Evolutionary conservation across 2,113 vertebrate genomes (phyloP), one percentile per base, ranked within the genome.

Genomic region (Tautogolabrus adspersus): DNA sequence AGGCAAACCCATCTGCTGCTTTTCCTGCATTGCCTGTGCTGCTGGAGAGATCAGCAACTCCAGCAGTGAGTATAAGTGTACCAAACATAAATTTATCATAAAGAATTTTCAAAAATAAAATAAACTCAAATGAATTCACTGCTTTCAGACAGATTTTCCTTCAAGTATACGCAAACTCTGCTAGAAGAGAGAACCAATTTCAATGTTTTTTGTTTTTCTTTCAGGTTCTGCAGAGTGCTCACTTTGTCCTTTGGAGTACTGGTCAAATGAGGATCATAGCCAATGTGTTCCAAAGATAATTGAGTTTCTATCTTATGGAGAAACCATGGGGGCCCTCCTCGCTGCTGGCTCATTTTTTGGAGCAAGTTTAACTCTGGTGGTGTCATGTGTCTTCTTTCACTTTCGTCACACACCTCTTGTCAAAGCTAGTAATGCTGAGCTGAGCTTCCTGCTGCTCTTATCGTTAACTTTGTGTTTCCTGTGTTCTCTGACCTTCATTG

Each of bases 1-100:
- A 90, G 93, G 91, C 5, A 94, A 95, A 82, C 94, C 95, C 42
- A 68, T 92, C 42, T 95, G 95, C 81, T 95, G 94, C 77, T 95
- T 95, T 64, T 92, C 90, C 69, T 95, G 95, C 57, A 64, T 95
- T 22, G 23, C 81, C 34, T 96, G 95, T 74, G 90, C 92, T 55
- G 91, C 89, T 61, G 95, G 94, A 67, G 94, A 95, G 85, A 94
- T 95, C 80, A 94, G 88, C 79, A 92, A 92, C 67, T 71, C 74
- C 26, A 94, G 77, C 62, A 92, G 95, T 95, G 70, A 90, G 92
- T 79, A n/a, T 0, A 77, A 16, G 0, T 18, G 54, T 65, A 51
- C 9, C 0, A 23, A 1, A 66, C 1, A 21, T 34, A n/a, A 10
- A 6, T 8, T 21, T 1, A 26, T 30, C 2, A 3, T 63, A 3